Percentiles rank a stretch among this genome's conserved stretches.
Conservation (phyloP, 2,888 invertebrate species). For the Argyra leucocephala region DNA sequence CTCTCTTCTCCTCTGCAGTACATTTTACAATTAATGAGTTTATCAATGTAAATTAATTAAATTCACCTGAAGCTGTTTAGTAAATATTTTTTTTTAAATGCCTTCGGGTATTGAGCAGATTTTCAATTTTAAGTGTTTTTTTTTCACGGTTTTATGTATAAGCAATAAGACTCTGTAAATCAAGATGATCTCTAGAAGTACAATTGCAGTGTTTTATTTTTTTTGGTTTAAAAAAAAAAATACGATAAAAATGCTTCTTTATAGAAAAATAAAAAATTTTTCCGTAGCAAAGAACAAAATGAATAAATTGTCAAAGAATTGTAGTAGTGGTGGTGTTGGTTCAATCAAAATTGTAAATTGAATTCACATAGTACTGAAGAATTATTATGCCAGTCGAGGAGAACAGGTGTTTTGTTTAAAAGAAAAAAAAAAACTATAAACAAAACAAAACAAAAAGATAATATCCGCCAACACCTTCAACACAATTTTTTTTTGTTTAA, state of each 20-base stretch:
- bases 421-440: not conserved
- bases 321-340: too few species aligned
- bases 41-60: not conserved
- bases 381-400: not conserved
- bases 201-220: too few species aligned
- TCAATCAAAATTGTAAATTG: too few species aligned
- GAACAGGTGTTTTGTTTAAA: not conserved
- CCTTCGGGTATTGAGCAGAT: not conserved
- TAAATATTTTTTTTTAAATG: not conserved
- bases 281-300: too few species aligned
- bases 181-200: not conserved
- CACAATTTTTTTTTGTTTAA: not conserved
- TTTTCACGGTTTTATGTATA: not conserved
- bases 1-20: not conserved
- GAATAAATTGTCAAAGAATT: too few species aligned
- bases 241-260: not conserved
- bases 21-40: not conserved
- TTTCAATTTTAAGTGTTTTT: not conserved
- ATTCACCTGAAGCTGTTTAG: not conserved
- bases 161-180: not conserved
- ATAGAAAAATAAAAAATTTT: not conserved
- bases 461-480: constrained; percentile 2
- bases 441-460: not conserved
- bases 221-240: not conserved
- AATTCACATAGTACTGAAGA: too few species aligned